Conservation (phyloP, 2,797 vertebrate species). For the Premnoplex brunnescens region DNA sequence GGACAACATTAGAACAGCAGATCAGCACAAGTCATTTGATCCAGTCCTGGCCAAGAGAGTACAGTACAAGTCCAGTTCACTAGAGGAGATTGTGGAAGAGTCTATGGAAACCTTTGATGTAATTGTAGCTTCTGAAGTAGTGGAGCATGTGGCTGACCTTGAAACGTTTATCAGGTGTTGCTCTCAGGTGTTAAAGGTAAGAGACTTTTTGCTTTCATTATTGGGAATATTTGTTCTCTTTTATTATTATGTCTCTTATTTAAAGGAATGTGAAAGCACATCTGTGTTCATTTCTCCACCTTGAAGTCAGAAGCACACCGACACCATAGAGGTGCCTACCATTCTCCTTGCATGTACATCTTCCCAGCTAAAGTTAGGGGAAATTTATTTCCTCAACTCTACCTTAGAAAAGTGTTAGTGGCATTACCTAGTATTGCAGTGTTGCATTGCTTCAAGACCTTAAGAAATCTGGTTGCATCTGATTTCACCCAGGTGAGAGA, state of each 20-base stretch:
- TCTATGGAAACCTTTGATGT: slow-evolving; percentile 83
- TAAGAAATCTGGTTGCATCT: background rate
- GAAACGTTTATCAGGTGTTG: slow-evolving; percentile 89
- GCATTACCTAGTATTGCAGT: background rate
- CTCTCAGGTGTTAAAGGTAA: slow-evolving; percentile 88
- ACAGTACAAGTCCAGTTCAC: slow-evolving; percentile 83
- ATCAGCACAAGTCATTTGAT: slow-evolving; percentile 87
- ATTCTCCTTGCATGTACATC: background rate
- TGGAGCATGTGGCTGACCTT: slow-evolving; percentile 92
- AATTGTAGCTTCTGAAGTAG: slow-evolving; percentile 92
- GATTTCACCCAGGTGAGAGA: background rate
- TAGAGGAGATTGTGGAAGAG: slow-evolving; percentile 86
- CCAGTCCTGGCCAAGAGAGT: slow-evolving; percentile 82
- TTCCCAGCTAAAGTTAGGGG: background rate
- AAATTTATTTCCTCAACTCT: background rate
- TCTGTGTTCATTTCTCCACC: background rate
- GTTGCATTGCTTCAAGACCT: background rate
- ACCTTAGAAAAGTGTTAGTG: background rate
- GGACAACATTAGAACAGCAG: slow-evolving; percentile 88
- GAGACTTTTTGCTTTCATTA: slow-evolving; percentile 52
- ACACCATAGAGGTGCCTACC: background rate
- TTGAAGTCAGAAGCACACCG: background rate
- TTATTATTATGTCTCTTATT: background rate
- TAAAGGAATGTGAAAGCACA: background rate
- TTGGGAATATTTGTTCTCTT: background rate